Conservation (phyloP, 2,113 vertebrate genomes). For the Corynorhinus townsendii region DNA sequence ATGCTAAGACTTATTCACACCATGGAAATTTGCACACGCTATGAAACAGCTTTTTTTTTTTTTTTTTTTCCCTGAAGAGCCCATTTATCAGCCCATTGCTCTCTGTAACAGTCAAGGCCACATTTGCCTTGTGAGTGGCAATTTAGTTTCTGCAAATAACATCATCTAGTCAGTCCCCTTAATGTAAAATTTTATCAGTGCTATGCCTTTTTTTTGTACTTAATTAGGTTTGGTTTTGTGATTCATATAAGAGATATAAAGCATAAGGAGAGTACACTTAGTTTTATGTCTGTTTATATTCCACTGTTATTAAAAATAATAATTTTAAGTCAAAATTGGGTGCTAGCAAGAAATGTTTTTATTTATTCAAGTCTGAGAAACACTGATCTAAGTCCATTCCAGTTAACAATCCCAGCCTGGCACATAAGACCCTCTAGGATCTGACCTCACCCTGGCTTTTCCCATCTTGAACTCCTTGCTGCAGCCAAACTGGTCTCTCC, state of each 20-base stretch:
- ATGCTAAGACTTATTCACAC: neutral
- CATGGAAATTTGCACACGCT: neutral
- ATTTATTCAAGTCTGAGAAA: neutral
- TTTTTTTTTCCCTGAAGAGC: neutral
- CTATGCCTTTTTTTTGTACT: neutral
- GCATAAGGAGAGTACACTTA: neutral
- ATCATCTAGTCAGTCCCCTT: neutral
- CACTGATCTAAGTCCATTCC: neutral
- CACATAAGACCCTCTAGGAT: neutral
- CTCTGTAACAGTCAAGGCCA: neutral
- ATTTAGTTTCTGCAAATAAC: neutral
- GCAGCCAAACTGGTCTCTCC: neutral
- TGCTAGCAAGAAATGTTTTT: neutral
- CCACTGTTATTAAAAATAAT: neutral
- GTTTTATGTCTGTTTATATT: neutral
- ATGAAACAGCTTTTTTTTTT: neutral
- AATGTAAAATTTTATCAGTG: neutral
- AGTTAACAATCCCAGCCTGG: neutral
- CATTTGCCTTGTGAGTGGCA: neutral
- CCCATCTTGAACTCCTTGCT: neutral
- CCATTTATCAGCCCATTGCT: neutral
- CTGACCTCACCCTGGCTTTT: neutral
- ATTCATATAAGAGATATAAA: neutral
- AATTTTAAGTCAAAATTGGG: neutral
- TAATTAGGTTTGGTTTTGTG: constrained; percentile 24